Percentiles rank a stretch among this genome's conserved stretches.
phyloP scores from a whole-genome alignment of 1,140 invertebrate genomes.

The Drosophila cardini region DNA sequence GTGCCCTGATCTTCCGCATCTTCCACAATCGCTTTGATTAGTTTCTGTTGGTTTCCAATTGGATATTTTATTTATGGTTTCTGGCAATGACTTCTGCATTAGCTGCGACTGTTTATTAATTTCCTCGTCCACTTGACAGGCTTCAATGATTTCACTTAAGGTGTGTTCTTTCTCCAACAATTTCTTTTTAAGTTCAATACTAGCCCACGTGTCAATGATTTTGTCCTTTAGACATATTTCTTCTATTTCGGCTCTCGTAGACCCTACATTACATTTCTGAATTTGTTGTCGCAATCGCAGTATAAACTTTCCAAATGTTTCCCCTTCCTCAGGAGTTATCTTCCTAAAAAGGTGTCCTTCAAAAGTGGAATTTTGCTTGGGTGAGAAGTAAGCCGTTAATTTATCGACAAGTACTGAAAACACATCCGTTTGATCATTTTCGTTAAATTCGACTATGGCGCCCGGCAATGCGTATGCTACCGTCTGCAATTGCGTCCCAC shows the following conservation, averaged over 20 bases:
- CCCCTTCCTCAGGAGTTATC: slow-evolving; percentile 30
- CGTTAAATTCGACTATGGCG: slow-evolving; percentile 17
- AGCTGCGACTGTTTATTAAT: slow-evolving; percentile 35
- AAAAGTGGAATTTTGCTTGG: slow-evolving; percentile 38
- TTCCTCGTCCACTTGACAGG: slow-evolving; percentile 32
- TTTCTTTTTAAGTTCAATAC: slow-evolving; percentile 30
- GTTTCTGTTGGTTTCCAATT: slow-evolving; percentile 7
- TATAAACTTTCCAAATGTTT: slow-evolving; percentile 29
- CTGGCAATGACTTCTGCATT: slow-evolving; percentile 7
- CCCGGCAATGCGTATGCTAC: slow-evolving; percentile 26
- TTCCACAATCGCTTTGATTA: slow-evolving; percentile 25
- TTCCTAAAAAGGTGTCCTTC: slow-evolving; percentile 38
- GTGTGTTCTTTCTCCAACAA: slow-evolving; percentile 33
- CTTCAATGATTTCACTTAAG: slow-evolving; percentile 35
- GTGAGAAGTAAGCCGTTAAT: slow-evolving; percentile 31
- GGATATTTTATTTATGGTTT: slow-evolving; percentile 33
- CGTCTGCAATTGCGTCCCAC: slow-evolving; percentile 31
- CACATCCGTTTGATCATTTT: slow-evolving; percentile 17
- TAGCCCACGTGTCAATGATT: slow-evolving; percentile 29
- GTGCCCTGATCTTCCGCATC: slow-evolving; percentile 33
- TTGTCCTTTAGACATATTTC: too few relatives aligned
- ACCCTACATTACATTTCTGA: slow-evolving; percentile 30
- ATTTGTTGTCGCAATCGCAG: slow-evolving; percentile 29
- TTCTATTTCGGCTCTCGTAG: slow-evolving; percentile 35
- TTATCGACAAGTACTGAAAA: slow-evolving; percentile 31